Evolutionary conservation across 2,888 invertebrate species (phyloP).

Genomic region (Desoria tigrina): DNA sequence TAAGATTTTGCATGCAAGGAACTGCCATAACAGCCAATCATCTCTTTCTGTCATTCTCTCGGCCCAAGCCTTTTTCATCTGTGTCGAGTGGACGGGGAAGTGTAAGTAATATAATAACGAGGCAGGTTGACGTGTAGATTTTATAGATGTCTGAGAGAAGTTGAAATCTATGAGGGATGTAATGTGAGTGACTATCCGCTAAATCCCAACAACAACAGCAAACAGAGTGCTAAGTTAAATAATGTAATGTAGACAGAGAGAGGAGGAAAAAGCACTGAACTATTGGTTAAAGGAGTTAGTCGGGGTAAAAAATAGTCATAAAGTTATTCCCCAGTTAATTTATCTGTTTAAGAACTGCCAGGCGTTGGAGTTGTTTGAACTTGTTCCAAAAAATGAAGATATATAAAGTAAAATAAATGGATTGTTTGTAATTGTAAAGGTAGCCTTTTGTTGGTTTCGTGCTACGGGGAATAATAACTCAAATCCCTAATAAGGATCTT

Average conservation of each 20-base stretch:
- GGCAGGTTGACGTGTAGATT: conserved; percentile 19
- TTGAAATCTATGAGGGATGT: neutral
- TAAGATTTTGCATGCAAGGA: conserved; percentile 47
- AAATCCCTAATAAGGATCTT: conserved; percentile 34
- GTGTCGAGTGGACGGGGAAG: too few species aligned
- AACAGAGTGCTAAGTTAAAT: neutral
- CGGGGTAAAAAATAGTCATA: neutral
- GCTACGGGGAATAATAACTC: conserved; percentile 34
- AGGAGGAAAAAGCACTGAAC: too few species aligned
- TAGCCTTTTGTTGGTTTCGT: conserved; percentile 20
- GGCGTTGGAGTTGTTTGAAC: conserved; percentile 26
- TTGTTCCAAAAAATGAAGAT: conserved; percentile 24
- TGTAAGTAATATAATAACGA: conserved; percentile 5
- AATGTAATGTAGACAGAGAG: neutral
- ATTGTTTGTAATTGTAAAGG: conserved; percentile 19
- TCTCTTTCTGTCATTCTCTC: conserved; percentile 16
- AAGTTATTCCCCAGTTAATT: conserved; percentile 9
- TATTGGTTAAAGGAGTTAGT: neutral
- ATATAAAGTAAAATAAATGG: conserved; percentile 29
- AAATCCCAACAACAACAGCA: neutral
- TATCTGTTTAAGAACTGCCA: conserved; percentile 16
- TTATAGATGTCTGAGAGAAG: neutral
- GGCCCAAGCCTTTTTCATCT: neutral
- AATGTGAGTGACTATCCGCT: neutral
- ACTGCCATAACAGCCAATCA: conserved; percentile 16